Percentiles rank a stretch among this genome's conserved stretches.
phyloP scores from a whole-genome alignment of 2,797 vertebrate species.

The Myotis planiceps region DNA sequence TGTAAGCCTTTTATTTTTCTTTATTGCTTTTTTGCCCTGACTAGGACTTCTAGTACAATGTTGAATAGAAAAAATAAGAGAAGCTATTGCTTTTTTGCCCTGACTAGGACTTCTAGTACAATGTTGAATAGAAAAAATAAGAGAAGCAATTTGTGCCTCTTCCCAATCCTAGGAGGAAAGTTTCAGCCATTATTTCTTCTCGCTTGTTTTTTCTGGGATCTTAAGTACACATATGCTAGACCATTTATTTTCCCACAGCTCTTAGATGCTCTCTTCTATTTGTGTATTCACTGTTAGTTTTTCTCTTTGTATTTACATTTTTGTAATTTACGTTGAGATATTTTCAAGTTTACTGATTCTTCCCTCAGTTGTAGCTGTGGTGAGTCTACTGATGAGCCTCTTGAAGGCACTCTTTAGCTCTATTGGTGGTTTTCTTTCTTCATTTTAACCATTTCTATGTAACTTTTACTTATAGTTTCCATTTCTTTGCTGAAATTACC shows the following conservation, averaged over 20 bases:
- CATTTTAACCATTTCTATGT: neutral
- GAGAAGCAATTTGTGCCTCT: neutral
- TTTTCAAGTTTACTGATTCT: neutral
- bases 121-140: neutral
- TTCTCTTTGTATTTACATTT: neutral
- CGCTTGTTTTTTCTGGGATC: neutral
- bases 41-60: neutral
- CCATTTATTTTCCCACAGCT: neutral
- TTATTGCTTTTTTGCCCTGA: neutral
- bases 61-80: neutral
- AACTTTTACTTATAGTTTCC: neutral
- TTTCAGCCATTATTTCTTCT: neutral
- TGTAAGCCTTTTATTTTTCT: neutral
- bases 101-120: neutral
- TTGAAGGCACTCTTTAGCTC: neutral
- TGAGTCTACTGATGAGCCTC: neutral
- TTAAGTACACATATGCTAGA: neutral
- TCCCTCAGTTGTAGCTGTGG: neutral
- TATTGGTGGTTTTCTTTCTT: neutral
- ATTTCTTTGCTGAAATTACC: neutral
- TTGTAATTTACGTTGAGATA: neutral
- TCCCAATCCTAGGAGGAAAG: neutral
- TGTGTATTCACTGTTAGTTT: neutral
- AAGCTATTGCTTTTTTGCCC: neutral
- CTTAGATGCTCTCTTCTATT: neutral